Evolutionary conservation across 2,113 vertebrate species (phyloP).

Genomic region (Nothoprocta pentlandii): DNA sequence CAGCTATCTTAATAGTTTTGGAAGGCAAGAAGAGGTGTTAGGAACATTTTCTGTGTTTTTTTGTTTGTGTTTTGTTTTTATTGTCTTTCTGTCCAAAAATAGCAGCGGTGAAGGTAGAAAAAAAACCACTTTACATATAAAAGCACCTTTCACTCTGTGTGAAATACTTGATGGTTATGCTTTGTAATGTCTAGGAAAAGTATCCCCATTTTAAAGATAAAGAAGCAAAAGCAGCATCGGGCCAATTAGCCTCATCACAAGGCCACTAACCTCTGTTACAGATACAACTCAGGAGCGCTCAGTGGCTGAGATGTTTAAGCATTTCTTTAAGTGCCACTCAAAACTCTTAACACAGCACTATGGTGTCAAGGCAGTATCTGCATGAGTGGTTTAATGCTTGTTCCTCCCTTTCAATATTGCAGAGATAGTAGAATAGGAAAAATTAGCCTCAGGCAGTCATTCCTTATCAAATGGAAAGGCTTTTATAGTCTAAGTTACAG

Average conservation of each 20-base stretch:
- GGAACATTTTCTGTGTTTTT: neutral
- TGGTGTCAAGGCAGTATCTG: neutral
- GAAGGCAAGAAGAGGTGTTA: neutral
- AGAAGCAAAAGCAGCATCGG: neutral
- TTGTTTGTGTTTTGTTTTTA: no score
- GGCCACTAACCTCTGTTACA: neutral
- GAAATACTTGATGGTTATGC: neutral
- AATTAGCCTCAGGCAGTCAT: neutral
- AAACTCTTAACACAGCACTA: neutral
- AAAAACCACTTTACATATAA: no score
- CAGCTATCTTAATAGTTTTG: fast-evolving
- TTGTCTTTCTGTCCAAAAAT: neutral
- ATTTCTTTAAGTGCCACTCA: neutral
- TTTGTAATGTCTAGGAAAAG: neutral
- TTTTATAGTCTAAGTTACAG: neutral
- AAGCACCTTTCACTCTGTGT: neutral
- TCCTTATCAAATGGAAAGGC: neutral
- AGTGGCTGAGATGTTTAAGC: neutral
- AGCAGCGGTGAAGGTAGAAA: neutral
- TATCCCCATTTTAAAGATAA: neutral
- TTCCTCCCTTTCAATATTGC: neutral
- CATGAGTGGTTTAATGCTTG: neutral
- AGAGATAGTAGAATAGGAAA: neutral
- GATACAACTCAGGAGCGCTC: neutral
- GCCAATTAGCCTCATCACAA: neutral